phyloP scores from a whole-genome alignment of 2,797 vertebrate species.

The Acanthurus leucopareius region DNA sequence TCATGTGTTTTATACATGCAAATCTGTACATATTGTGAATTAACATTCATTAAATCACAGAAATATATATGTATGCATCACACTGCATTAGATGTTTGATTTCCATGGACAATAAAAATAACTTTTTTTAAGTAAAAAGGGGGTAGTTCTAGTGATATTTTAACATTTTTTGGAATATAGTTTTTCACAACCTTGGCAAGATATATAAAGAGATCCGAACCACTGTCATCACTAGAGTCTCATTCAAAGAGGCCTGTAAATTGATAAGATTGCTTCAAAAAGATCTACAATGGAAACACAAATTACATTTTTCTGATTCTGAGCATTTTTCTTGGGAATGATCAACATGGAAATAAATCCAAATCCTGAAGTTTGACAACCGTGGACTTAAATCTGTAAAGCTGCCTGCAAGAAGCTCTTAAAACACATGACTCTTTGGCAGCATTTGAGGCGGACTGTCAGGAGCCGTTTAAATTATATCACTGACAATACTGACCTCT shows the following conservation, averaged over 20 bases:
- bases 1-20: constrained; percentile 66
- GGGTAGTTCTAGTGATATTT: neutral
- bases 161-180: neutral
- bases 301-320: neutral
- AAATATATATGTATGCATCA: constrained; percentile 10
- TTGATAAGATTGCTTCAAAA: neutral
- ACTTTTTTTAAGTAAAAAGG: neutral
- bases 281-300: neutral
- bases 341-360: neutral
- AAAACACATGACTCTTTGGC: constrained; percentile 2
- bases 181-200: neutral
- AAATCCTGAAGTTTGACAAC: neutral
- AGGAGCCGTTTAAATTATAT: neutral
- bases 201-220: neutral
- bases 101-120: neutral
- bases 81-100: constrained; percentile 21
- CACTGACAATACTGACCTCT: constrained; percentile 29
- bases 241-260: neutral
- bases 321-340: neutral
- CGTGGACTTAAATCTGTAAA: constrained; percentile 10
- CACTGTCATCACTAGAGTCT: neutral
- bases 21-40: constrained; percentile 48
- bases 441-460: neutral
- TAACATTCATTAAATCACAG: constrained; percentile 41
- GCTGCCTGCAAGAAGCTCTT: constrained; percentile 5